Evolutionary conservation across 2,113 vertebrate genomes (phyloP).

Genomic region (Trichomycterus rosablanca): DNA sequence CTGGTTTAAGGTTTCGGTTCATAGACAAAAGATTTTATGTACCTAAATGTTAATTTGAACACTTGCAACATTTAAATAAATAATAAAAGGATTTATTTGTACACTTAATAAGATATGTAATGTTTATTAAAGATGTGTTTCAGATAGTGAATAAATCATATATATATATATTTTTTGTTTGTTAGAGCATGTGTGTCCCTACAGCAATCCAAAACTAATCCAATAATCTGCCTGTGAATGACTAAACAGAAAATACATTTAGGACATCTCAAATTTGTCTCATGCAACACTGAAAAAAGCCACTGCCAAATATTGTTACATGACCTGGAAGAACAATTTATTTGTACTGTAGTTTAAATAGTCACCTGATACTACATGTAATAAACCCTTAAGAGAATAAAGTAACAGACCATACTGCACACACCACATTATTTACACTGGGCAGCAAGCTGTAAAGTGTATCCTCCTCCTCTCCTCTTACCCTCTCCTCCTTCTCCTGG

Average conservation of each 20-base stretch:
- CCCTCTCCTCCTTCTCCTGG: constrained; percentile 15
- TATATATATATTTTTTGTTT: too few relatives aligned
- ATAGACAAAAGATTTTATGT: too few relatives aligned
- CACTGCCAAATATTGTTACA: background rate
- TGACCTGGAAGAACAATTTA: too few relatives aligned
- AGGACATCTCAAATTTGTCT: constrained; percentile 17
- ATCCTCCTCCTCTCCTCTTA: background rate
- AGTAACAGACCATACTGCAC: background rate
- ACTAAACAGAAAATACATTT: constrained; percentile 1
- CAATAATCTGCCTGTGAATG: constrained; percentile 21
- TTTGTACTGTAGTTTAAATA: background rate
- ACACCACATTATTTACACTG: background rate
- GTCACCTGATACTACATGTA: background rate
- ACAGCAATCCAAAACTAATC: background rate
- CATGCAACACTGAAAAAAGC: background rate
- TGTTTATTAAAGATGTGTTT: too few relatives aligned
- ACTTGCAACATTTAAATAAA: too few relatives aligned
- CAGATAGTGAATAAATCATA: too few relatives aligned
- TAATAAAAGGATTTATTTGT: too few relatives aligned
- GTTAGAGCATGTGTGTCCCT: background rate
- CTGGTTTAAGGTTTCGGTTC: too few relatives aligned
- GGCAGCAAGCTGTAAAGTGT: background rate
- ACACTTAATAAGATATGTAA: too few relatives aligned
- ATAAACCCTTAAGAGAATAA: background rate
- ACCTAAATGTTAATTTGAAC: too few relatives aligned